Base-by-base conservation (phyloP, 2,113 vertebrate genomes). In the Reinhardtius hippoglossoides region DNA sequence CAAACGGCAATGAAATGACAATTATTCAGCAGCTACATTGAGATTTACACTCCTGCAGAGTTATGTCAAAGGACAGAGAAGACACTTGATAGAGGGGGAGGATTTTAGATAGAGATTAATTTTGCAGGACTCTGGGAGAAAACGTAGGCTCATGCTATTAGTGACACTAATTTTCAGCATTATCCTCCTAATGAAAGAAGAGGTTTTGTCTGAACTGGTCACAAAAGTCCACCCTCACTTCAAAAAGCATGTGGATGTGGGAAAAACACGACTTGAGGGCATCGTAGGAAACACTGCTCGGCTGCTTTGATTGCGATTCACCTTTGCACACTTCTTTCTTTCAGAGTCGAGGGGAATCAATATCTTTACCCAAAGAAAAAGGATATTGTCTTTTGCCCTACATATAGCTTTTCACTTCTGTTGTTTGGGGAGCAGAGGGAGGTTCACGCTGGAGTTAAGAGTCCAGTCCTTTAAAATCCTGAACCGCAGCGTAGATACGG, bases 1-100 rank as follows among this genome's bases (percentile, higher is more conserved):
- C 23, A 82, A 78, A 80, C 64, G 70, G 80, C 83, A 78, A 80
- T 68, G 76, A 84, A 85, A 87, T 71, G 21, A 64, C 20, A 77
- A 48, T 84, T 63, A 83, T 71, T 88, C 61, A 63, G 72, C 7
- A 20, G 7, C 1, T 9, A 21, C 50, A 52, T 20, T 55, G 52
- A 56, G 12, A 15, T 10, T 23, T 55, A 5, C 6, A 24, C 55
- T 56, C 55, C 21, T 56, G 21, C 20, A 52, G 50, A 52, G 23
- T 56, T 24, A 26, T 56, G 21, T 56, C 23, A 24, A 56, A 56
- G 12, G 16, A 13, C 48, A 20, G 16, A 8, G 50, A 5, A 56
- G 27, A 35, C 23, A 1, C 6, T 10, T 21, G 14, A 20, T 26
- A 65, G 54, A 54, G n/a, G 56, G n/a, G 61, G 23, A 5, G 4